Conservation (phyloP, 23 tunicate species). For the Halocynthia aurantium region DNA sequence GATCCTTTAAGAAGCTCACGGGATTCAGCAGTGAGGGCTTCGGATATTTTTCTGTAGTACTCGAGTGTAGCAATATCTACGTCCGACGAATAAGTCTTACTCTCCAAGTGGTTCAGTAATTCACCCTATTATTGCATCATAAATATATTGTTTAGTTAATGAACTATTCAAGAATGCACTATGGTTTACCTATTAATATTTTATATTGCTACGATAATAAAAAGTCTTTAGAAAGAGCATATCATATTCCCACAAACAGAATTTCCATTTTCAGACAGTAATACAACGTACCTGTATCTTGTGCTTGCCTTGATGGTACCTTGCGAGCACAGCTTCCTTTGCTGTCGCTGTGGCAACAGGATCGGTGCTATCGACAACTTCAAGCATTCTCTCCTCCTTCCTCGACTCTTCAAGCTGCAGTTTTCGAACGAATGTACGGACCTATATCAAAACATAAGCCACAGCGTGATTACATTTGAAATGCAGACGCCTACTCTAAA, state of each 20-base stretch:
- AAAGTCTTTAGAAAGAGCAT: background rate
- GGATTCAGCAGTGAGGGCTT: slow-evolving; percentile 48
- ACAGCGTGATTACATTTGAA: background rate
- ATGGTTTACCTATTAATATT: background rate
- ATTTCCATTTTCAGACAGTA: too few species aligned
- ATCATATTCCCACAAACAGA: too few species aligned
- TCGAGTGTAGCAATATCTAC: slow-evolving; percentile 52
- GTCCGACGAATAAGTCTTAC: slow-evolving; percentile 45
- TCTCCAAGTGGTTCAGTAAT: slow-evolving; percentile 44
- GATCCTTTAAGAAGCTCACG: slow-evolving; percentile 58
- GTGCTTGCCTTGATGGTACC: slow-evolving; percentile 65
- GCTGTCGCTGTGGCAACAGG: slow-evolving; percentile 47
- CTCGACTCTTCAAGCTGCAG: slow-evolving; percentile 65
- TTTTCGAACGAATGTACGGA: slow-evolving; percentile 49
- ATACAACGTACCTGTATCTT: slow-evolving; percentile 57
- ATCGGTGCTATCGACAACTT: slow-evolving; percentile 41
- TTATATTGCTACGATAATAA: background rate
- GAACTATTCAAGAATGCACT: background rate
- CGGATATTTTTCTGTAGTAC: slow-evolving; percentile 41
- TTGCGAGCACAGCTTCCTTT: slow-evolving; percentile 35
- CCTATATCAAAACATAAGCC: slow-evolving; percentile 18
- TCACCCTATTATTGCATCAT: slow-evolving; percentile 28
- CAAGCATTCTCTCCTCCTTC: slow-evolving; percentile 48
- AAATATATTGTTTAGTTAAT: background rate
- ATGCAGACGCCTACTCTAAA: background rate